Conservation (phyloP, 2,888 invertebrate species). For the Sphinx pinastri region DNA sequence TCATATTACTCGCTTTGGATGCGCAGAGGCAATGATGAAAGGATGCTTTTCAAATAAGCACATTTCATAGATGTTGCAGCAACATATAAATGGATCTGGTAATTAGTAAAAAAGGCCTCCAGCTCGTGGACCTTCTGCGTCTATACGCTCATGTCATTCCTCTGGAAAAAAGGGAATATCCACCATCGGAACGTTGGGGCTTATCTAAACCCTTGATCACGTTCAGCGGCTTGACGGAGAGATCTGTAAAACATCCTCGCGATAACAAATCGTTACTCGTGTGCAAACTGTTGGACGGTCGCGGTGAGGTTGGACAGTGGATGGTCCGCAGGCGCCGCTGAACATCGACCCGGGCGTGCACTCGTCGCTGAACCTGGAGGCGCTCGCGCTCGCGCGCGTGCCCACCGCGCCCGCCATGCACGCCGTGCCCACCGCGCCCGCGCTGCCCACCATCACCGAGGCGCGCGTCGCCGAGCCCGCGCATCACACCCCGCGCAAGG, state of each 20-base stretch:
- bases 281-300: no score
- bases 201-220: no score
- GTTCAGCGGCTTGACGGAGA: no score
- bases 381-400: slow-evolving; percentile 75
- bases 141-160: no score
- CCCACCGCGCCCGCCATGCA: slow-evolving; percentile 89
- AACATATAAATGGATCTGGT: background rate
- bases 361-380: slow-evolving; percentile 94
- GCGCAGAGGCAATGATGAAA: background rate
- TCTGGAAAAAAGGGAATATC: no score
- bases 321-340: slow-evolving; percentile 84
- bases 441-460: slow-evolving; percentile 95
- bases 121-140: background rate
- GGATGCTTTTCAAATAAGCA: background rate
- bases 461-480: slow-evolving; percentile 89
- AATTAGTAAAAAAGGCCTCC: background rate
- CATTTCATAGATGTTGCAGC: background rate
- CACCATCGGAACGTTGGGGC: no score
- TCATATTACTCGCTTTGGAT: background rate
- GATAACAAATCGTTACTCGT: no score
- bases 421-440: slow-evolving; percentile 92
- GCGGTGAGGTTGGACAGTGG: slow-evolving; percentile 47
- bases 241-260: no score
- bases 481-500: slow-evolving; percentile 46
- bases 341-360: slow-evolving; percentile 97